Conservation (phyloP, 2,888 invertebrate species). For the Rosalia funebris region DNA sequence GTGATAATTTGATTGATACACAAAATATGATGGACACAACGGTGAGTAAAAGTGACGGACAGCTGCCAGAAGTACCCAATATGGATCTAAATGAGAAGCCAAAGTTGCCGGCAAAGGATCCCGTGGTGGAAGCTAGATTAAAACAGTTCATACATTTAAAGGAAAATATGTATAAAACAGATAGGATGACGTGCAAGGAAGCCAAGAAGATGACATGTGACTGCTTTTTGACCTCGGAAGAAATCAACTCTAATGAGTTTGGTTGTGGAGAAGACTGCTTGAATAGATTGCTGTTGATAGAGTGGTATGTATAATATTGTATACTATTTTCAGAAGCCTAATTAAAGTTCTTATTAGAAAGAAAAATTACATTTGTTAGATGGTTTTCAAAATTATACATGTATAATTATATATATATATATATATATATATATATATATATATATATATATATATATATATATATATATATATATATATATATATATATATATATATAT, state of each 20-base stretch:
- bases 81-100: constrained; percentile 70
- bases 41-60: constrained; percentile 62
- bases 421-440: too few species aligned
- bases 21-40: background rate
- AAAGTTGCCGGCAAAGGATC: constrained; percentile 38
- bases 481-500: too few species aligned
- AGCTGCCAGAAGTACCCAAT: constrained; percentile 35
- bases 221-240: constrained; percentile 89
- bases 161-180: constrained; percentile 87
- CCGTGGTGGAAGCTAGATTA: constrained; percentile 70
- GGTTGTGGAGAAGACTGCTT: constrained; percentile 97
- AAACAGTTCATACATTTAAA: constrained; percentile 82
- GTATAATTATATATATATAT: too few species aligned
- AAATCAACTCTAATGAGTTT: constrained; percentile 81
- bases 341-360: too few species aligned
- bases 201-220: constrained; percentile 95
- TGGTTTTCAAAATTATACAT: too few species aligned
- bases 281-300: constrained; percentile 97
- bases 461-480: too few species aligned
- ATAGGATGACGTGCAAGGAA: constrained; percentile 88
- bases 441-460: too few species aligned
- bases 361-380: too few species aligned
- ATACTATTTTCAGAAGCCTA: too few species aligned
- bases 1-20: constrained; percentile 33
- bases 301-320: constrained; percentile 83